Base-by-base conservation (phyloP, 2,888 invertebrate genomes). In the Cordilura impudica region DNA sequence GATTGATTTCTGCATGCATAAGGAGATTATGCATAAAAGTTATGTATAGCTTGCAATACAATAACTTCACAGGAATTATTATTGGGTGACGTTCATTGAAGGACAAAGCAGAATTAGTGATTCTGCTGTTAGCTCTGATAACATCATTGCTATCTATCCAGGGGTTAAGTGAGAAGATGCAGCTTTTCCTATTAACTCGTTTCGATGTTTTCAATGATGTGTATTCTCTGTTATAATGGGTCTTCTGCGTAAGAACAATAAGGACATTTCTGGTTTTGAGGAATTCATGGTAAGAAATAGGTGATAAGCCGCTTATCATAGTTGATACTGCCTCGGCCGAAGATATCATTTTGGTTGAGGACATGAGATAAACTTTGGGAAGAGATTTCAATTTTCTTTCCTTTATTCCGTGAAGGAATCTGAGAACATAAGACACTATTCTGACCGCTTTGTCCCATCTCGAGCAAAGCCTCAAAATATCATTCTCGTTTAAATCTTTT, bases 1-100 rank as follows among this genome's bases (percentile, higher is more conserved):
- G 45, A 26, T 60, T 58, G 2, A 63, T 56, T 35, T 74, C 70
- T 7, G 76, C 78, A 14, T 81, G 81, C 4, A 81, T 43, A 0
- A 72, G 61, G 2, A 81, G 21, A 1, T 63, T 18, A n/a, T 81
- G 75, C 0, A 54, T 8, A 16, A 78, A 76, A 4, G 54, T 5
- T 0, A 82, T 19, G 18, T 31, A 60, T 0, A 81, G 21, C 21
- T 66, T 51, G n/a, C 61, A 49, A 35, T 51, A 76, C 1, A 5
- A 3, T 4, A 77, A 74, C 1, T 39, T 23, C 0, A 49, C 65
- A 4, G 77, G 71, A 2, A 79, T 23, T 14, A 79, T 71, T 6
- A 74, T 67, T 0, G 78, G 73, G 12, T 65, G 61, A 0, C 58
- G 49, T 47, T 77, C 79, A 18, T 56, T 58, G 23, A 39, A 71